Conservation (phyloP, 2,113 vertebrate genomes). For the Vidua macroura region DNA sequence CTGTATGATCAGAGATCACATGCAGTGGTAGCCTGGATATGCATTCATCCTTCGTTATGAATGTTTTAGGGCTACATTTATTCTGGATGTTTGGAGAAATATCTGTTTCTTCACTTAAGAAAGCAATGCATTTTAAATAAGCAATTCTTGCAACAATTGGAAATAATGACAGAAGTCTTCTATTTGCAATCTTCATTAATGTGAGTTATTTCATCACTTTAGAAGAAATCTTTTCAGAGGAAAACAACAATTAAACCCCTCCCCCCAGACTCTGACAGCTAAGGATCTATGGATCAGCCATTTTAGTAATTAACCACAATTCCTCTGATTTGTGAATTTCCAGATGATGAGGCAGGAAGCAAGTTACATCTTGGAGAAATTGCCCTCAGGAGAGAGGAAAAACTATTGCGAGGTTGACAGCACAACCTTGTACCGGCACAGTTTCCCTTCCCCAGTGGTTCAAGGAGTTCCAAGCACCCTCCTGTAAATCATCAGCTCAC, state of each 20-base stretch:
- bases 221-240: conserved; percentile 43
- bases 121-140: conserved; percentile 55
- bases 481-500: conserved; percentile 78
- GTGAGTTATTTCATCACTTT: conserved; percentile 66
- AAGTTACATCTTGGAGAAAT: conserved; percentile 66
- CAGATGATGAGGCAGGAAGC: conserved; percentile 68
- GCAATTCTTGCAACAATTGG: conserved; percentile 51
- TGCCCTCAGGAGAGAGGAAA: conserved; percentile 67
- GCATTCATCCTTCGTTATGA: conserved; percentile 27
- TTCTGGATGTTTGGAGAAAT: background rate
- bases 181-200: conserved; percentile 62
- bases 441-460: conserved; percentile 68
- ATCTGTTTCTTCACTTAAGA: conserved; percentile 23
- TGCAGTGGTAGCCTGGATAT: conserved; percentile 34
- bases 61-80: conserved; percentile 35
- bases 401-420: conserved; percentile 69
- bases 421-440: conserved; percentile 48
- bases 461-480: conserved; percentile 74
- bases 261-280: conserved; percentile 31
- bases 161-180: conserved; percentile 49
- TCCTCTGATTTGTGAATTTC: conserved; percentile 72
- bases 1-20: conserved; percentile 62
- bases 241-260: conserved; percentile 62
- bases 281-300: conserved; percentile 61
- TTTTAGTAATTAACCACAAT: conserved; percentile 73